These are phyloP conservation scores for Anthophora plumipes DNA, from an alignment of 2,888 invertebrate genomes.

Conservation along the genomic window DNA sequence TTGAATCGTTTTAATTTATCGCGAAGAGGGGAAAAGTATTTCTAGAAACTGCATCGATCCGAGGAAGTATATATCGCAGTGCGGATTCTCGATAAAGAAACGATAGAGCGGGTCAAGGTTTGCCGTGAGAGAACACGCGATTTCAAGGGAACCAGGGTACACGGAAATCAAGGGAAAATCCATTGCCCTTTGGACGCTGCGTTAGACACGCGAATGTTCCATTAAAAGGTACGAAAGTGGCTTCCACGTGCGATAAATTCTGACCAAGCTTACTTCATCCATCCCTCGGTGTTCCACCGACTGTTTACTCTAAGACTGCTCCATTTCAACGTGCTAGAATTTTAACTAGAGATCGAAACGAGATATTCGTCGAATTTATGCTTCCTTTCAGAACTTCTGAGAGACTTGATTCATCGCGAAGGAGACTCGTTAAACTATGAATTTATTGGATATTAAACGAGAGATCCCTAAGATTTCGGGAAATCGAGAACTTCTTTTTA, in stretches of 20 bases:
- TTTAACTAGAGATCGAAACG: no score
- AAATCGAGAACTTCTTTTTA: no score
- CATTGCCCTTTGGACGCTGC: constrained; percentile 20
- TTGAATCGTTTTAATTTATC: not conserved
- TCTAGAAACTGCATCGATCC: not conserved
- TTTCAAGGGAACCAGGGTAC: not conserved
- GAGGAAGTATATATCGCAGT: not conserved
- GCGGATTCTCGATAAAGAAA: constrained; percentile 2
- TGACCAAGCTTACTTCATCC: not conserved
- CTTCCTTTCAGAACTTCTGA: no score
- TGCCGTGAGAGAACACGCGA: constrained; percentile 27
- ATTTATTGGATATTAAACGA: no score
- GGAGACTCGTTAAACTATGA: no score
- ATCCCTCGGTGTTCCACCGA: not conserved
- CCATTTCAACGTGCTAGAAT: no score
- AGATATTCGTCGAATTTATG: no score
- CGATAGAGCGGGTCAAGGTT: constrained; percentile 48
- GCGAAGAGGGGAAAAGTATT: not conserved
- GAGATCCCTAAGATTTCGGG: no score
- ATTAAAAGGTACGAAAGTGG: constrained; percentile 13
- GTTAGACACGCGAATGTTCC: constrained; percentile 45
- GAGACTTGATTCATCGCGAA: no score
- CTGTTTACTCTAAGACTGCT: not conserved
- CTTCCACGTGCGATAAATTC: constrained; percentile 18
- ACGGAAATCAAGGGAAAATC: constrained; percentile 24